phyloP scores from a whole-genome alignment of 2,888 invertebrate genomes.

The Cylloceria caligata region DNA sequence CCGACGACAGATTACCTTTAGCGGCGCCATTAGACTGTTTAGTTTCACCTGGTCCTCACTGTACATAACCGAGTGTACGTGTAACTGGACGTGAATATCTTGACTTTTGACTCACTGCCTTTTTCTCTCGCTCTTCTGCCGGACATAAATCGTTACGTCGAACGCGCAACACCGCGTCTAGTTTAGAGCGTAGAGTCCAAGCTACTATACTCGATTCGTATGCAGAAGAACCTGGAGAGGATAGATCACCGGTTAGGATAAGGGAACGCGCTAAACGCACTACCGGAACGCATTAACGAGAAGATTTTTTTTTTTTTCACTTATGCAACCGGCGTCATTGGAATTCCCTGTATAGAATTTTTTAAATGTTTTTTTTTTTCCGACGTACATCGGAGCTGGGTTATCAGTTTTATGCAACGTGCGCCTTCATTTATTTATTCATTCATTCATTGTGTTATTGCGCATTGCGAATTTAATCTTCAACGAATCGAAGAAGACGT shows the following conservation, averaged over 20 bases:
- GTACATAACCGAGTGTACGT: too few species aligned
- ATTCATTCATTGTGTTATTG: not conserved
- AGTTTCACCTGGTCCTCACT: too few species aligned
- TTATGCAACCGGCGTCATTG: conserved; percentile 44
- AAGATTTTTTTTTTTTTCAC: conserved; percentile 22
- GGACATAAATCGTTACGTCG: conserved; percentile 81
- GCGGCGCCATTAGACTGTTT: too few species aligned
- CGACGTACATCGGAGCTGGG: not conserved
- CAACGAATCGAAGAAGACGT: not conserved
- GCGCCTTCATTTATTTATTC: not conserved
- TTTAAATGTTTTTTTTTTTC: conserved; percentile 12
- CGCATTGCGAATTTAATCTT: too few species aligned
- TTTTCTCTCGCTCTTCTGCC: conserved; percentile 62
- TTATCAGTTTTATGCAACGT: not conserved
- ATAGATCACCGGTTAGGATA: conserved; percentile 63
- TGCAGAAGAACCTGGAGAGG: conserved; percentile 25
- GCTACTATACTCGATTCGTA: conserved; percentile 24
- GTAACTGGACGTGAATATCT: too few species aligned
- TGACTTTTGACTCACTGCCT: conserved; percentile 20
- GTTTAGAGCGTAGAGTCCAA: conserved; percentile 67
- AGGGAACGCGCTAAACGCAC: conserved; percentile 59
- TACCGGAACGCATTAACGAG: conserved; percentile 79
- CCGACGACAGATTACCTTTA: too few species aligned
- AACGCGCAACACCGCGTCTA: conserved; percentile 74
- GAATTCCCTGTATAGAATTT: conserved; percentile 6